Conservation (phyloP, 2,888 invertebrate genomes). For the Aphelenchoides bicaudatus region DNA sequence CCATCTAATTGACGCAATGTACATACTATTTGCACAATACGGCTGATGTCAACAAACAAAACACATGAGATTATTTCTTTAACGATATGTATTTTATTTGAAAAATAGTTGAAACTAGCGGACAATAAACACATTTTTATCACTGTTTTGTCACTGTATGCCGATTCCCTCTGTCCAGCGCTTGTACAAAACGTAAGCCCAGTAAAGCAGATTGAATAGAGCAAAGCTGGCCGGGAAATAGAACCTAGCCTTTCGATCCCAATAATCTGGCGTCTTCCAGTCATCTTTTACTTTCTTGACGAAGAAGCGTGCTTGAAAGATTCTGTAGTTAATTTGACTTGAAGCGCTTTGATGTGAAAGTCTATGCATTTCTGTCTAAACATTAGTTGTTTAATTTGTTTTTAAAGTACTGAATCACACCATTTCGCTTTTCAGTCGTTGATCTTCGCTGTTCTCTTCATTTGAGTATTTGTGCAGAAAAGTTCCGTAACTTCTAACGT, state of each 20-base stretch:
- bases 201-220: slow-evolving; percentile 55
- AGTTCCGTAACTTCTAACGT: slow-evolving; percentile 23
- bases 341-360: slow-evolving; percentile 10
- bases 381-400: neutral
- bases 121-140: too few species aligned
- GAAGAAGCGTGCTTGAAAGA: slow-evolving; percentile 26
- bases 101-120: too few species aligned
- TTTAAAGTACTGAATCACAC: neutral
- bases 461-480: slow-evolving; percentile 17
- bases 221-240: slow-evolving; percentile 49
- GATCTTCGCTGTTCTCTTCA: slow-evolving; percentile 9
- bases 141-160: neutral
- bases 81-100: neutral
- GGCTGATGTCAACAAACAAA: too few species aligned
- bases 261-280: slow-evolving; percentile 36
- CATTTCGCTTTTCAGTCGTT: slow-evolving; percentile 5
- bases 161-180: slow-evolving; percentile 11
- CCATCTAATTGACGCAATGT: slow-evolving; percentile 6
- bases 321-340: slow-evolving; percentile 25
- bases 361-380: neutral
- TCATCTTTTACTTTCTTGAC: slow-evolving; percentile 25
- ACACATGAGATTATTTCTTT: neutral
- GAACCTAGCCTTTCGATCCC: slow-evolving; percentile 35
- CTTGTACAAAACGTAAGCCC: slow-evolving; percentile 50
- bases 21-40: neutral